Evolutionary conservation across 2,888 invertebrate species (phyloP).

Genomic region (Drosophila prostipennis): DNA sequence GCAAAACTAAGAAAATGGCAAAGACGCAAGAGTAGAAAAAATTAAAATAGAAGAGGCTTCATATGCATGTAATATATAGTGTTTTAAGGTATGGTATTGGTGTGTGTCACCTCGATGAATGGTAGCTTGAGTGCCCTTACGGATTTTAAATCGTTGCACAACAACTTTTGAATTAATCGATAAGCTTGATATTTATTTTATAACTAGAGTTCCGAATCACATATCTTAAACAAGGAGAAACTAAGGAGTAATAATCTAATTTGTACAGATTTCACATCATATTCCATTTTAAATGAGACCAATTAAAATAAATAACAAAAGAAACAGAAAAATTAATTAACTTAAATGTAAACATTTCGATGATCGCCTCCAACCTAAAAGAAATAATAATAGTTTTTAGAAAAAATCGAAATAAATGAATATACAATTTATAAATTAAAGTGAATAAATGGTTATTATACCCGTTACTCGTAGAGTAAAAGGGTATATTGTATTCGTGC

Average conservation of each 20-base stretch:
- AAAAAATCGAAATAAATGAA: constrained; percentile 10
- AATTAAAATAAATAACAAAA: constrained; percentile 52
- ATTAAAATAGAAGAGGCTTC: constrained; percentile 12
- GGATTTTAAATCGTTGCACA: background rate
- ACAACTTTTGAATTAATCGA: background rate
- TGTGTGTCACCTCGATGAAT: constrained; percentile 16
- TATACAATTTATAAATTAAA: background rate
- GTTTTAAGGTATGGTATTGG: constrained; percentile 10
- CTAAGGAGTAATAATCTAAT: constrained; percentile 53
- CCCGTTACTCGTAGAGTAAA: too few species aligned
- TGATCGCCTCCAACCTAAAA: constrained; percentile 55
- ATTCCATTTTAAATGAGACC: constrained; percentile 63
- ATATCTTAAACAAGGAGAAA: constrained; percentile 44
- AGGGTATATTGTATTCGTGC: too few species aligned
- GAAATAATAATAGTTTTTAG: constrained; percentile 22
- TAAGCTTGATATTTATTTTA: constrained; percentile 19
- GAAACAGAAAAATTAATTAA: constrained; percentile 40
- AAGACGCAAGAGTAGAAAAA: constrained; percentile 2
- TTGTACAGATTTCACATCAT: constrained; percentile 60
- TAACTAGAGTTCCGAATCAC: constrained; percentile 66
- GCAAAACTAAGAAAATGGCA: constrained; percentile 9
- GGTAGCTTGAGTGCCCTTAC: constrained; percentile 12
- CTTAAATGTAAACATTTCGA: constrained; percentile 59
- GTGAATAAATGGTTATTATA: background rate
- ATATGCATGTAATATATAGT: constrained; percentile 11